Evolutionary conservation across 2,797 vertebrate genomes (phyloP), one percentile per base, ranked within the genome.

Genomic region (Enteromius mattozi): DNA sequence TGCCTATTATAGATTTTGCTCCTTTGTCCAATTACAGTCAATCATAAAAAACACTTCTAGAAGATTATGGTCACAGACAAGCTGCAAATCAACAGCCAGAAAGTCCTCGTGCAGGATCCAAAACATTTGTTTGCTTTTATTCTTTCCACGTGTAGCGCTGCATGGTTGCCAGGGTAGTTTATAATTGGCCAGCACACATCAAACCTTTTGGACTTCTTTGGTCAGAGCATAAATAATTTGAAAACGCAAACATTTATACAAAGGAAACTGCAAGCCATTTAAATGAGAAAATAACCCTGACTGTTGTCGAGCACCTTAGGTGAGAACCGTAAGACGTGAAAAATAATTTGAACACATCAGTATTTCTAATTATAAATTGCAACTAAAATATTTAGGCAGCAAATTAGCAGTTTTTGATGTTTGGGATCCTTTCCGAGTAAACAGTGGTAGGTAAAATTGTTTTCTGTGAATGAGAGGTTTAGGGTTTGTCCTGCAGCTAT

Each of bases 341-440:
- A 75, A 78, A 56, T 56, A 7, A 54, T 71, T 82, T 87, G 37
- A 70, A 83, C 51, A 72, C 69, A 10, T 80, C 77, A 40, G 14
- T 33, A 42, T 87, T 83, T 79, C 33, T 56, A 51, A 74, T 78
- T 70, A 1, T 54, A 69, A 78, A 63, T 49, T 65, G 63, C 33
- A 84, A 84, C 59, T 24, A 35, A 76, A 76, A 76, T 78, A 77
- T 76, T 35, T 65, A 56, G 14, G 24, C 35, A 69, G 49, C 24
- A 69, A 69, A 30, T 77, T 3, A 77, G 54, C n/a, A 2, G 33
- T 30, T 77, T 42, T 82, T 74, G 30, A 74, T 24, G 56, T 61
- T 33, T 47, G 4, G 37, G 13, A 72, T 13, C 7, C 21, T 56
- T 80, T 56, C 42, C 33, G 21, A 35, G 54, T 63, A 72, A 47